Evolutionary conservation across 2,797 vertebrate genomes (phyloP).

Genomic region (Phoeniculus purpureus): DNA sequence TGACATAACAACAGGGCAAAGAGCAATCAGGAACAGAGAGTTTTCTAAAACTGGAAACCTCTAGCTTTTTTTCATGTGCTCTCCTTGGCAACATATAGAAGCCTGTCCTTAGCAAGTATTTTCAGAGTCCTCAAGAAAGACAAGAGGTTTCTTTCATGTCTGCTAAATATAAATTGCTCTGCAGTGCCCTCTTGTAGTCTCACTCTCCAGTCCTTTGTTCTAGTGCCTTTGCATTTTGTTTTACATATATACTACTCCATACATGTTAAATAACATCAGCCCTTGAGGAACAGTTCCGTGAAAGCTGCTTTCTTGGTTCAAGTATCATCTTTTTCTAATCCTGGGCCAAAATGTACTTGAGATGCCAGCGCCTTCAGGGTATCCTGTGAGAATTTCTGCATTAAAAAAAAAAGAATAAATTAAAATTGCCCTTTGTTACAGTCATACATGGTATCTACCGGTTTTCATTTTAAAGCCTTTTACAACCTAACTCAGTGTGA

Average conservation of each 20-base stretch:
- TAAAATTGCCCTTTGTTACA: background rate
- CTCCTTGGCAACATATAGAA: background rate
- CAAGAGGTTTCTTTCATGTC: background rate
- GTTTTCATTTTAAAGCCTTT: background rate
- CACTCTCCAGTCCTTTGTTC: slow-evolving; percentile 33
- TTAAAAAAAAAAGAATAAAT: background rate
- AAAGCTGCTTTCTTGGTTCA: background rate
- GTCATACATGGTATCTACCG: background rate
- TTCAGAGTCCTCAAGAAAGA: background rate
- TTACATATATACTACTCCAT: slow-evolving; percentile 46
- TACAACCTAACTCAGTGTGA: background rate
- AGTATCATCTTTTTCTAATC: slow-evolving; percentile 2
- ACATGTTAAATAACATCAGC: slow-evolving; percentile 18
- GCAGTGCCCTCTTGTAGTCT: background rate
- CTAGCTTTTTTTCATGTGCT: background rate
- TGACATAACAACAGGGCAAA: background rate
- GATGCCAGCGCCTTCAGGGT: background rate
- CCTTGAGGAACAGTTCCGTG: background rate
- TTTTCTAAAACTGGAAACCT: slow-evolving; percentile 20
- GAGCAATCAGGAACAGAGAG: background rate
- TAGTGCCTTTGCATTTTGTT: background rate
- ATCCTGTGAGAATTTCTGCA: background rate
- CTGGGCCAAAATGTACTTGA: background rate
- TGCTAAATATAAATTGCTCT: slow-evolving; percentile 36
- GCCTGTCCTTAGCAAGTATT: background rate